Percentiles rank a stretch among this genome's conserved stretches.
phyloP scores from a whole-genome alignment of 1,140 invertebrate genomes.

The Drosophila miranda region DNA sequence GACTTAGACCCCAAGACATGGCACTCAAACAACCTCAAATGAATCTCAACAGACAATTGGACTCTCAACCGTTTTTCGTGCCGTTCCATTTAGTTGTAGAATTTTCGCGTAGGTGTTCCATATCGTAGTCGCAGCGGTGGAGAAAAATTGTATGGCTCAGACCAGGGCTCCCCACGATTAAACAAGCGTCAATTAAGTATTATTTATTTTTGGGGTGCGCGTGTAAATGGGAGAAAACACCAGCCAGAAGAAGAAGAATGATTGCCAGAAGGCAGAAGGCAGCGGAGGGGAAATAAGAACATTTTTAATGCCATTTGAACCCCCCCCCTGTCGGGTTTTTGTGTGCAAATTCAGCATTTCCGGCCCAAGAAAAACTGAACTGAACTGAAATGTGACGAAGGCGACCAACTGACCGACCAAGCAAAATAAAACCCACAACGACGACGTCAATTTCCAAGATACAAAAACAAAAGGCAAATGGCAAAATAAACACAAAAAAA shows the following conservation, averaged over 20 bases:
- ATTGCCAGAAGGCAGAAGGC: no score
- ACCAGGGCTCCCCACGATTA: slow-evolving; percentile 39
- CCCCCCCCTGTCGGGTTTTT: slow-evolving; percentile 38
- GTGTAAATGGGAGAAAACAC: slow-evolving; percentile 45
- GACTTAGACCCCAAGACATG: neutral
- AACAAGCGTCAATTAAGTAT: slow-evolving; percentile 78
- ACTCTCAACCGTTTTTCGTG: slow-evolving; percentile 49
- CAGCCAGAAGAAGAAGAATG: slow-evolving; percentile 14
- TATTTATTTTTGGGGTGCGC: slow-evolving; percentile 71
- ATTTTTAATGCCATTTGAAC: slow-evolving; percentile 70
- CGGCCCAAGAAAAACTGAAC: slow-evolving; percentile 70
- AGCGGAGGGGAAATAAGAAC: slow-evolving; percentile 24
- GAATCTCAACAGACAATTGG: slow-evolving; percentile 54
- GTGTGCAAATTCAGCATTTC: slow-evolving; percentile 79
- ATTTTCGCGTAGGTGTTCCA: slow-evolving; percentile 47
- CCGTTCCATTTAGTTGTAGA: slow-evolving; percentile 44
- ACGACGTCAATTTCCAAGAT: slow-evolving; percentile 67
- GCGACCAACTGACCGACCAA: slow-evolving; percentile 66
- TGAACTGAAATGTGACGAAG: slow-evolving; percentile 67
- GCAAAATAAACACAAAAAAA: slow-evolving; percentile 13
- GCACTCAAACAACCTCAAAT: slow-evolving; percentile 4
- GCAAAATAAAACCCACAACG: slow-evolving; percentile 30
- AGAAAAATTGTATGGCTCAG: neutral
- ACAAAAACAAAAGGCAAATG: slow-evolving; percentile 39
- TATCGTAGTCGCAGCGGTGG: neutral